Conservation (phyloP, 2,113 vertebrate genomes). For the Tringa solitaria region DNA sequence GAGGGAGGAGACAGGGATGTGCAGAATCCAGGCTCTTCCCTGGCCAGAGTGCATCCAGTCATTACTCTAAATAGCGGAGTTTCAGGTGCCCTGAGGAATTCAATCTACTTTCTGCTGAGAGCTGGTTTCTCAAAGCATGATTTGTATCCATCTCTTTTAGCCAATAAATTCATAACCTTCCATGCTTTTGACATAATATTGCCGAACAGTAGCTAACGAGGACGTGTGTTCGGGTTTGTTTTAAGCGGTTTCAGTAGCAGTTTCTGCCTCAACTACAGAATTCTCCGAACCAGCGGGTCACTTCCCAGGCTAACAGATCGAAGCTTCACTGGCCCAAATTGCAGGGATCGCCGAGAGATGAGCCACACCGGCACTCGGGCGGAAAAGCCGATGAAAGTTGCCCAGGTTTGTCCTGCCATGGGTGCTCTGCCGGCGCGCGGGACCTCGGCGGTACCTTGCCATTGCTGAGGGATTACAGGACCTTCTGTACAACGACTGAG, state of each 20-base stretch:
- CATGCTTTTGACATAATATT: neutral
- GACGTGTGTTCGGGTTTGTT: fast-evolving
- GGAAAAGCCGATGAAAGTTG: neutral
- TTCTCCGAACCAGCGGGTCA: neutral
- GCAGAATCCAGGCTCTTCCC: neutral
- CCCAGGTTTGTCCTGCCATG: neutral
- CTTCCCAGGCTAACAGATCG: neutral
- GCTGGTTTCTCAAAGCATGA: neutral
- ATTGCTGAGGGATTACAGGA: constrained; percentile 17
- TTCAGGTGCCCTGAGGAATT: neutral
- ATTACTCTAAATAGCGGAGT: neutral
- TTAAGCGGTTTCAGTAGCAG: neutral
- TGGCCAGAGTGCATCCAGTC: neutral
- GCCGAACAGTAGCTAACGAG: neutral
- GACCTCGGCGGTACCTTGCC: constrained; percentile 9
- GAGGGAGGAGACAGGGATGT: neutral
- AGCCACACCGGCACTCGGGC: neutral
- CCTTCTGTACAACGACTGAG: constrained; percentile 7
- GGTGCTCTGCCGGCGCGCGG: fast-evolving
- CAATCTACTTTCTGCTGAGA: neutral
- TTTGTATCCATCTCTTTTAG: neutral
- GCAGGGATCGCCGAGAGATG: neutral
- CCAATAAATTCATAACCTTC: neutral
- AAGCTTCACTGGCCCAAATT: neutral
- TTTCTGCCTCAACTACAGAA: neutral